Evolutionary conservation across 2,888 invertebrate species (phyloP), one percentile per base, ranked within the genome.

Genomic region (Scrobipalpa costella): DNA sequence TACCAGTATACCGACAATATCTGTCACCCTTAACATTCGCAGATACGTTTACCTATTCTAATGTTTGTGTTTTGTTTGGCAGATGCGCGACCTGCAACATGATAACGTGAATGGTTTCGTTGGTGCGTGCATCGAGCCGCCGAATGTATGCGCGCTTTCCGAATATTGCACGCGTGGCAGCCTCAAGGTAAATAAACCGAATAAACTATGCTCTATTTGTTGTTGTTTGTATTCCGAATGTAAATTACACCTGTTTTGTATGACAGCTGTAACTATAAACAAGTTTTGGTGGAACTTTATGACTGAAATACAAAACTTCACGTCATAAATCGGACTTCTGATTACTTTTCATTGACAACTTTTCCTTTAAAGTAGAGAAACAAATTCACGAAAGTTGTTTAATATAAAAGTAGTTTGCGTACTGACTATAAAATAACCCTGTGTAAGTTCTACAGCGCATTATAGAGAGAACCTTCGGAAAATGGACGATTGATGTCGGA

Each of bases 31-130:
- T 44, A n/a, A n/a, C 44, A 44, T 44, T 27, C 27, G 27, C 5
- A 44, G n/a, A 44, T 44, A 44, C n/a, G 15, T 44, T 44, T 21
- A 50, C 9, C 19, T 21, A 21, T 1, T 21, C 7, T 50, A 19
- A 34, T 27, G 33, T 34, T 9, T 50, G 50, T 21, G 17, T 19
- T 19, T 50, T 17, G 50, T 61, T 63, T 64, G 62, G 27, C 81
- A 98, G 98, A 95, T 98, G 93, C 93, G 97, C 67, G 98, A 98
- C 84, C 92, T 98, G 68, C 94, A 97, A 17, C 98, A 98, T 78
- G 97, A 98, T 84, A 98, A 98, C 83, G 92, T 98, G 66, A 97
- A 97, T 78, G 95, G 96, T 13, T 98, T 98, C 78, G 96, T 98
- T 67, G 98, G 98, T 58, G 98, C 98, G 13, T 97, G 97, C 79